Conservation (phyloP, 2,113 vertebrate species). For the Lamprologus callipterus region DNA sequence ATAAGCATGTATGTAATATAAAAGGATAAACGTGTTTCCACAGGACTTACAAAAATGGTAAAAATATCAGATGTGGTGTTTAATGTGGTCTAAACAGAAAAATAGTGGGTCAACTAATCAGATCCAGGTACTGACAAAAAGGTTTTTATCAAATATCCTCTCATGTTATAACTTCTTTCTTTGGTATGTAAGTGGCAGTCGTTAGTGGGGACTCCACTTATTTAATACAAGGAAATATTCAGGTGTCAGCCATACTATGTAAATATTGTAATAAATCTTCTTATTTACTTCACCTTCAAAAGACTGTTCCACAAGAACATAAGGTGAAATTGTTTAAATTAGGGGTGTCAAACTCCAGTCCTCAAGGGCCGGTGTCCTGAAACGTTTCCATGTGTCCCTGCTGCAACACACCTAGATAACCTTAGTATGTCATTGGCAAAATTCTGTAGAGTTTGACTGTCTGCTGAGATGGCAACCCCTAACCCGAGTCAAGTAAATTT, state of each 20-base stretch:
- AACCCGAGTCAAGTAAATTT: neutral
- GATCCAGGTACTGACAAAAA: neutral
- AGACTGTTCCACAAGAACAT: neutral
- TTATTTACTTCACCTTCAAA: neutral
- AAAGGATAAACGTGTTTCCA: neutral
- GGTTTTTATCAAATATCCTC: neutral
- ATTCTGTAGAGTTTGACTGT: neutral
- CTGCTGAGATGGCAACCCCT: neutral
- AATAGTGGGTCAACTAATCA: accelerated
- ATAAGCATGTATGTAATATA: neutral
- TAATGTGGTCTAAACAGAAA: neutral
- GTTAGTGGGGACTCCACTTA: accelerated
- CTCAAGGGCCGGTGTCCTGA: neutral
- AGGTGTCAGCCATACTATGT: neutral
- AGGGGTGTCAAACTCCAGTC: neutral
- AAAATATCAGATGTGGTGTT: neutral
- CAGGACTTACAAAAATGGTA: neutral
- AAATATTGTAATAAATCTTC: neutral
- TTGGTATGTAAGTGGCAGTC: neutral
- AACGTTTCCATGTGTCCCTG: neutral
- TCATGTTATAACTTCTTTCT: neutral
- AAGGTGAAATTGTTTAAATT: neutral
- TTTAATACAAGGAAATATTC: neutral
- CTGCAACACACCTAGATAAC: neutral
- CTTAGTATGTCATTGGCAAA: neutral